Conservation (phyloP, 2,797 vertebrate species). For the Enteromius fasciolatus region DNA sequence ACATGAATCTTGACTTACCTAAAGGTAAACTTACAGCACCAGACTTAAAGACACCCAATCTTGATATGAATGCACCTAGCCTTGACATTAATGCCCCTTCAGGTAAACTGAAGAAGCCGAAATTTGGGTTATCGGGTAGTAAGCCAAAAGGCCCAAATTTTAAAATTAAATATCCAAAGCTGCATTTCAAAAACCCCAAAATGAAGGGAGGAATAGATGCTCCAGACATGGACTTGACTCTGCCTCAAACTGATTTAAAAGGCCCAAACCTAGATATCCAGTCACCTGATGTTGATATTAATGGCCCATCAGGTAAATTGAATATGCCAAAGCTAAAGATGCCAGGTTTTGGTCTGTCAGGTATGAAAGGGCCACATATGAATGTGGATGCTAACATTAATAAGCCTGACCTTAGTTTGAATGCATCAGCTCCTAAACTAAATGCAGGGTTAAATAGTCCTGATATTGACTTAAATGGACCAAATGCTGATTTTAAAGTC, state of each 20-base stretch:
- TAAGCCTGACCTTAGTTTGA: constrained; percentile 45
- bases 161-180: constrained; percentile 14
- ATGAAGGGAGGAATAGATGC: constrained; percentile 41
- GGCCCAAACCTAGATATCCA: constrained; percentile 48
- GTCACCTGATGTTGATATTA: constrained; percentile 37
- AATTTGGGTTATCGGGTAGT: constrained; percentile 32
- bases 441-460: constrained; percentile 15
- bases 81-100: constrained; percentile 27
- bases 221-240: constrained; percentile 51
- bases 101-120: constrained; percentile 48
- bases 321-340: constrained; percentile 64
- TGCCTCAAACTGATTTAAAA: constrained; percentile 35
- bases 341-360: constrained; percentile 53
- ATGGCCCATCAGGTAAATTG: constrained; percentile 42
- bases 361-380: constrained; percentile 55
- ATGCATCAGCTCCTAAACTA: constrained; percentile 46
- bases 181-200: constrained; percentile 56
- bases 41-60: constrained; percentile 16
- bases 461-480: constrained; percentile 58
- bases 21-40: constrained; percentile 22
- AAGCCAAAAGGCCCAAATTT: constrained; percentile 56
- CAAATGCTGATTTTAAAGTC: constrained; percentile 59
- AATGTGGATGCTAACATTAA: constrained; percentile 50
- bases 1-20: constrained; percentile 40
- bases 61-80: neutral